Base-by-base conservation (phyloP, 2,888 invertebrate species). In the Pachydiplax longipennis region DNA sequence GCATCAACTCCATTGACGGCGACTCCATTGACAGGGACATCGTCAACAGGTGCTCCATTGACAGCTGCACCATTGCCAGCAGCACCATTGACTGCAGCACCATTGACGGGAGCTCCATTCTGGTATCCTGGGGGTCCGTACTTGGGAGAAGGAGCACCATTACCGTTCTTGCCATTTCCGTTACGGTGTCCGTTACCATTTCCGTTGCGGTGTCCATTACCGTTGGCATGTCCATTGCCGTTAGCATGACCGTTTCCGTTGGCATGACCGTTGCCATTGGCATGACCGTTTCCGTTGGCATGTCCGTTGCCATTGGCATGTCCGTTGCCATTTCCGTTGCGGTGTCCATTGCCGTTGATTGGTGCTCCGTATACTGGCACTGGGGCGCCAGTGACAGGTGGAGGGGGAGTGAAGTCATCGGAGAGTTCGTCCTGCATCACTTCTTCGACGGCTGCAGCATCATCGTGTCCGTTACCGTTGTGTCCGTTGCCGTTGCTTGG, bases 51-150 rank as follows among this genome's bases (percentile, higher is more conserved):
- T n/a, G n/a, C 44, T 44, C 6, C 44, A 44, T 44, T 44, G 44
- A 44, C 44, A 8, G 10, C 4, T 48, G 3, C 91, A 91, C 35
- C 91, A 90, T 53, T 91, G 61, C 91, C 91, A 2, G 91, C 92
- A 44, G 8, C 44, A 8, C 6, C 44, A 44, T 44, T 44, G 44
- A 44, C 44, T 44, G 10, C 4, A 48, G 3, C 91, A 91, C 35
- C 91, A 90, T 53, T 31, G 25, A 31, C 12, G 31, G 73, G 73
- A 5, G 73, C 25, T 73, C 73, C 73, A 18, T 73, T 31, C 1
- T 4, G 2, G 31, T n/a, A 65, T 6, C 91, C 91, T 31, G 92
- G 92, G 6, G 90, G 80, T 44, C 80, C 90, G 81, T 90, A 90
- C 58, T 90, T 73, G 35, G 90, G 48, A 22, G 91, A 90, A 15